Base-by-base conservation (phyloP, 2,797 vertebrate genomes). In the Eulemur rubriventer region DNA sequence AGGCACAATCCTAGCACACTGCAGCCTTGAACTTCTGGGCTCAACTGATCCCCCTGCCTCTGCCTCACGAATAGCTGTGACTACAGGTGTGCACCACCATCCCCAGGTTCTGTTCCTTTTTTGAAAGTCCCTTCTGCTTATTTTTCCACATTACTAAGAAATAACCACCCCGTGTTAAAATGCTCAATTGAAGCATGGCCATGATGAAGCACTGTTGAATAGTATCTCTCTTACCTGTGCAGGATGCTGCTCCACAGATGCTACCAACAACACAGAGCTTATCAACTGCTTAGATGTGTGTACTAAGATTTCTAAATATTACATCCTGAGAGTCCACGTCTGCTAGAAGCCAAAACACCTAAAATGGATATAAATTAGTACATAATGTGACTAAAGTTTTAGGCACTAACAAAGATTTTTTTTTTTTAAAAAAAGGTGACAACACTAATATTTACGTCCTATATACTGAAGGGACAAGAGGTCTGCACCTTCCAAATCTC, bases 271-370 rank as follows among this genome's bases (percentile, higher is more conserved):
- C n/a, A 35, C 46, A 52, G 0, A 93, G 33, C 20, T 96, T 95
- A 96, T 92, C 76, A 81, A 59, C 88, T 18, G 91, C 83, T 30
- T 52, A 92, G 18, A 90, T 6, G 63, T 30, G 12, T n/a, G 48
- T 20, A 7, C 35, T 52, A 91, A 84, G n/a, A 95, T 92, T 96
- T 96, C 79, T 12, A 57, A 57, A 7, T 48, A 89, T 75, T 76
- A 87, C 4, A 41, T 79, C 84, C 70, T 38, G 11, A 81, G 26
- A 63, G 26, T 41, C 24, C 61, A 50, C 46, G 0, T 89, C 76
- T 81, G 94, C 57, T 93, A 72, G 72, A 97, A 89, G 43, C 46
- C 50, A 97, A 87, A 96, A 55, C 3, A 86, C 57, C 57, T 89
- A 57, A 57, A 94, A 67, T 55, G 38, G 43, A 46, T 70, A 83